Evolutionary conservation across 2,888 invertebrate genomes (phyloP).

Genomic region (Melangyna quadrimaculata): DNA sequence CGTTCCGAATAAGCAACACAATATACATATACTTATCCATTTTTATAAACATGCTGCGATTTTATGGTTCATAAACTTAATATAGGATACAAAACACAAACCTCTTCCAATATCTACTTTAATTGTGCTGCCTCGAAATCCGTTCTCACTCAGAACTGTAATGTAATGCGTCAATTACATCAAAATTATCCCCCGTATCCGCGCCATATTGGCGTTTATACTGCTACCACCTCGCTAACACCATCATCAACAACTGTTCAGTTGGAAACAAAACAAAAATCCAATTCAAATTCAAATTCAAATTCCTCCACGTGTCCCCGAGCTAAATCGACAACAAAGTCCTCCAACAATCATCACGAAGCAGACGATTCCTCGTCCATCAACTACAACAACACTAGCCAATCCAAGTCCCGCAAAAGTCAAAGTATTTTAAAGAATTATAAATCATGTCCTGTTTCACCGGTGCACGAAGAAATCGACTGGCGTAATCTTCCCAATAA

Average conservation of each 20-base stretch:
- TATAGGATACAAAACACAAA: constrained; percentile 62
- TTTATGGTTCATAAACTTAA: constrained; percentile 13
- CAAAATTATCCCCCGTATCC: constrained; percentile 81
- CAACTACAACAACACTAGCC: constrained; percentile 44
- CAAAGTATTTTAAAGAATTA: constrained; percentile 85
- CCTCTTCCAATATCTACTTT: constrained; percentile 76
- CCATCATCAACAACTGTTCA: constrained; percentile 57
- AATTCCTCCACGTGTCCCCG: constrained; percentile 53
- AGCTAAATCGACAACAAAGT: constrained; percentile 36
- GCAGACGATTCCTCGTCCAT: constrained; percentile 77
- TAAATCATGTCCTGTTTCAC: constrained; percentile 91
- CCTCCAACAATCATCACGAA: constrained; percentile 51
- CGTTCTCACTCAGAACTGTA: constrained; percentile 80
- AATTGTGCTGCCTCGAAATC: constrained; percentile 81
- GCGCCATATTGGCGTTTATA: constrained; percentile 80
- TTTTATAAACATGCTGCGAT: constrained; percentile 59
- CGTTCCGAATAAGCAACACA: background rate
- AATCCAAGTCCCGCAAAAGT: constrained; percentile 79
- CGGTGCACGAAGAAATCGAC: constrained; percentile 90
- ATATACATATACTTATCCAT: constrained; percentile 12
- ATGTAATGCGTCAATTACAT: constrained; percentile 81
- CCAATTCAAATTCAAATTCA: too few species aligned
- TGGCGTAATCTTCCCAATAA: constrained; percentile 83
- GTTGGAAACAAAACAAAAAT: constrained; percentile 27
- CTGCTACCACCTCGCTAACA: constrained; percentile 59